Evolutionary conservation across 2,888 invertebrate genomes (phyloP).

Genomic region (Meteorus cinctellus): DNA sequence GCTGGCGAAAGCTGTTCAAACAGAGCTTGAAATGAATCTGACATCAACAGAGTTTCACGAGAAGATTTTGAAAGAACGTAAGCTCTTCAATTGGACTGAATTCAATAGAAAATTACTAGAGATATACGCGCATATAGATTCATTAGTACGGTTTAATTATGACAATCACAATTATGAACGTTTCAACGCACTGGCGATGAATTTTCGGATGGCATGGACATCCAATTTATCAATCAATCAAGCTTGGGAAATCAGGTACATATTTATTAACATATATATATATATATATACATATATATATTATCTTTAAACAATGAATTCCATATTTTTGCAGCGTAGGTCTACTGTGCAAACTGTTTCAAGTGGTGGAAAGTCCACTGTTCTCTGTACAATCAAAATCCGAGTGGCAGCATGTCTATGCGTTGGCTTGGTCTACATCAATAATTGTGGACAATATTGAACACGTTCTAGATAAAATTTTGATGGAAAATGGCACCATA

Average conservation of each 20-base stretch:
- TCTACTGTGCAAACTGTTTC: conserved; percentile 63
- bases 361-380: conserved; percentile 61
- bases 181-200: conserved; percentile 50
- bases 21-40: conserved; percentile 57
- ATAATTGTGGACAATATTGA: conserved; percentile 60
- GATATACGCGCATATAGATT: conserved; percentile 64
- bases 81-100: conserved; percentile 63
- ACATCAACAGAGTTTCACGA: conserved; percentile 51
- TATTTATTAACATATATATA: neutral
- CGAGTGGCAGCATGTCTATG: conserved; percentile 59
- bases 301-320: conserved; percentile 1
- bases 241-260: conserved; percentile 64
- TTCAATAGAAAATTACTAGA: conserved; percentile 62
- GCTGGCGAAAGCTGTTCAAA: conserved; percentile 58
- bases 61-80: conserved; percentile 34
- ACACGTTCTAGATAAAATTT: conserved; percentile 60
- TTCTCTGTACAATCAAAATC: conserved; percentile 57
- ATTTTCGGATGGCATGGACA: conserved; percentile 60
- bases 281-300: neutral
- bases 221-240: conserved; percentile 53
- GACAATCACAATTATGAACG: conserved; percentile 47
- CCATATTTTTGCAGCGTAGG: conserved; percentile 64
- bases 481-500: conserved; percentile 51
- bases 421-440: conserved; percentile 61
- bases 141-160: conserved; percentile 57